Base-by-base conservation (phyloP, 2,113 vertebrate genomes). In the Andinoacara biseriatus region DNA sequence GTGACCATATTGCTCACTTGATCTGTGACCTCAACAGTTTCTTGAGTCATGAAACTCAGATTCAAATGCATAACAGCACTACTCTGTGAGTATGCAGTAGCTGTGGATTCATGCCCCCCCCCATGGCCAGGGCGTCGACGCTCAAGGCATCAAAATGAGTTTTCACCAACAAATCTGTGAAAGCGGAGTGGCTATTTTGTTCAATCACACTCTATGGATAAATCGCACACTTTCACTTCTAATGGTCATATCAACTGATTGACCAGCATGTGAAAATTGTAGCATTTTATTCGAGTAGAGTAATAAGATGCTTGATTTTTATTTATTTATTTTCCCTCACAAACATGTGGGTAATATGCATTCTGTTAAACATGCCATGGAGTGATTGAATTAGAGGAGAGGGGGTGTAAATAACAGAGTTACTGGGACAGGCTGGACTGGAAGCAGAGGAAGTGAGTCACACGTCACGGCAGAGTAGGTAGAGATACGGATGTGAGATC, bases 341-440 rank as follows among this genome's bases (percentile, higher is more conserved):
- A 72, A 52, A 72, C 2, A 31, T 17, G 43, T 72, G 17, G 26
- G 3, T 31, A 31, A 20, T 31, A 2, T 52, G 52, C 22, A 58
- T 76, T 72, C 61, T 52, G 31, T 81, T 11, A 11, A 59, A 81
- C 77, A 40, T 76, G 29, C 82, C 76, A 62, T 31, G 57, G 62
- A 65, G 8, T 58, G 74, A 81, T 58, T 72, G 49, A 65, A 74
- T 78, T 60, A 80, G 3, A 18, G n/a, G 9, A 76, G 40, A 62
- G 35, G 57, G 22, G 1, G 79, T 59, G 31, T 46, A 43, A 82
- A 65, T 24, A 79, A 59, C 17, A 26, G 38, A 49, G 40, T 69
- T 69, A 84, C 26, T 35, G 26, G 67, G 29, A 40, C 60, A 69
- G 63, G 79, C n/a, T 83, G 80, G 52, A 79, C 81, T 75, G 60